A percentile compares a stretch with the other conserved stretches of the same genome.
These are phyloP conservation scores for Hyposoter dolosus DNA, from an alignment of 2,888 invertebrate genomes.

Conservation along the genomic window DNA sequence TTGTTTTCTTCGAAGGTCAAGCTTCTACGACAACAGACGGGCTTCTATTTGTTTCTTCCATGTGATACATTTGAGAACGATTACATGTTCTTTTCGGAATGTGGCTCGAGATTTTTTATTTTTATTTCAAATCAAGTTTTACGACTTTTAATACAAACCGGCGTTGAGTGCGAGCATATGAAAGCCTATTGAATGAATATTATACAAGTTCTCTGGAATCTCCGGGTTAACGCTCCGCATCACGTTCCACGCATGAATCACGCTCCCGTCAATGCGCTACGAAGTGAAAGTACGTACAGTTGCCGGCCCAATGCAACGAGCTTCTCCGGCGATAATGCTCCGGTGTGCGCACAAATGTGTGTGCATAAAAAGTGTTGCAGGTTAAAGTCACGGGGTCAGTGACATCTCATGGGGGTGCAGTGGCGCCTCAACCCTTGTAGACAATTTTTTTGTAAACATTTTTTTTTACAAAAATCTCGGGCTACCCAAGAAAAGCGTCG, in stretches of 20 bases:
- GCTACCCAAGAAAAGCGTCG: neutral
- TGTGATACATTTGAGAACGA: neutral
- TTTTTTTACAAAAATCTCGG: neutral
- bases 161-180: neutral
- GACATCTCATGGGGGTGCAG: slow-evolving; percentile 73
- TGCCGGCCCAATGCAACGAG: slow-evolving; percentile 56
- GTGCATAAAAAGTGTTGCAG: slow-evolving; percentile 39
- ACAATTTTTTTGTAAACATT: too few relatives aligned
- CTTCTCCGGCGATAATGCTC: slow-evolving; percentile 42
- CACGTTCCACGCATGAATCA: slow-evolving; percentile 70
- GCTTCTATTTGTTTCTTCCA: neutral
- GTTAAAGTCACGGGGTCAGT: slow-evolving; percentile 73
- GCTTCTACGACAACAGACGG: too few relatives aligned
- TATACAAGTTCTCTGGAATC: slow-evolving; percentile 67
- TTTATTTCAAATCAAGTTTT: neutral
- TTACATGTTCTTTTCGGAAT: neutral
- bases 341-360: neutral
- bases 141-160: slow-evolving; percentile 27
- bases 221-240: slow-evolving; percentile 70
- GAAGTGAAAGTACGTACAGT: slow-evolving; percentile 66
- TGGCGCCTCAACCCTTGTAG: neutral
- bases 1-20: too few relatives aligned
- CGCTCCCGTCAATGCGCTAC: slow-evolving; percentile 60
- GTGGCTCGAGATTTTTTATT: neutral
- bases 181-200: slow-evolving; percentile 53